Evolutionary conservation across 2,888 invertebrate genomes (phyloP), one percentile per base, ranked within the genome.

Genomic region (Osmoderma eremita): DNA sequence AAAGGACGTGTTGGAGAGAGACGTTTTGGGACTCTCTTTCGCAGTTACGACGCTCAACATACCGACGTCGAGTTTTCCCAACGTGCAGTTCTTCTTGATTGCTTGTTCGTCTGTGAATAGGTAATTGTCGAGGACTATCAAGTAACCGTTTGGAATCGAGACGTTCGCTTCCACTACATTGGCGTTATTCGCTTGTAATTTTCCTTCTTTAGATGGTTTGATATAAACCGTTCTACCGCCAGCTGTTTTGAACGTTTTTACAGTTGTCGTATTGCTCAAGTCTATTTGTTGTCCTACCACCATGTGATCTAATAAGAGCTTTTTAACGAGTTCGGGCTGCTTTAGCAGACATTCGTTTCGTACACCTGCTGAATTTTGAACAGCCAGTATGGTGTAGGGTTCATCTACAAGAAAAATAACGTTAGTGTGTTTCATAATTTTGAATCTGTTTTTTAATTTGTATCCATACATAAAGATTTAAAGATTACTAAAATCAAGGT

Each of bases 381-480:
- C 88, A 62, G 87, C 85, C 76, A 88, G 83, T 75, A 88, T 84
- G 76, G 88, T 88, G 75, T 86, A 88, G 10, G 86, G 86, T 70
- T 86, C 84, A 77, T 86, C 88, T 88, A 83, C 13, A 83, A 84
- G 56, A 69, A 71, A 67, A 73, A 53, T 22, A 45, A 65, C n/a
- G n/a, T n/a, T n/a, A n/a, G n/a, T n/a, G n/a, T n/a, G n/a, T n/a
- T n/a, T n/a, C n/a, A n/a, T n/a, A n/a, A n/a, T n/a, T n/a, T n/a
- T n/a, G n/a, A n/a, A n/a, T n/a, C n/a, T n/a, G n/a, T n/a, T n/a
- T n/a, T n/a, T n/a, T n/a, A n/a, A n/a, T n/a, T n/a, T n/a, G n/a
- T n/a, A n/a, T n/a, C n/a, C n/a, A n/a, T n/a, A n/a, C n/a, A n/a
- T n/a, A n/a, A n/a, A n/a, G n/a, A n/a, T n/a, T n/a, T n/a, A n/a